phyloP scores from a whole-genome alignment of 2,113 vertebrate species.

The Vidua macroura region DNA sequence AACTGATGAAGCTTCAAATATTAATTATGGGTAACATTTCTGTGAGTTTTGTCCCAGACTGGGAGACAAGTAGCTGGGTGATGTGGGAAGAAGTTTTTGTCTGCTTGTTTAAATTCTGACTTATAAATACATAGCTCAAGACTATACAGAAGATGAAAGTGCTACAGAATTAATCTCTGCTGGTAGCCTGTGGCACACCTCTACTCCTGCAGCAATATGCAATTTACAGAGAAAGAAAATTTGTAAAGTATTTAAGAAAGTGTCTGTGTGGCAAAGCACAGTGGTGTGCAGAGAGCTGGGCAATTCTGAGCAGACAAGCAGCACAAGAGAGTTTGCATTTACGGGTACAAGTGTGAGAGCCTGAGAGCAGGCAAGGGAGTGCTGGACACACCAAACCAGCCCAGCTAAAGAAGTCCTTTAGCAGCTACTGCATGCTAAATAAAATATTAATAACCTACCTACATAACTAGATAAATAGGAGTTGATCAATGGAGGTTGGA shows the following conservation, averaged over 20 bases:
- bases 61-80: not conserved
- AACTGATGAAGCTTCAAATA: not conserved
- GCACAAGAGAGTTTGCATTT: no score
- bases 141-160: not conserved
- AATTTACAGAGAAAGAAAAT: not conserved
- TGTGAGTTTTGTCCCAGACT: not conserved
- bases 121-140: not conserved
- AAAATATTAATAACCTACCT: not conserved
- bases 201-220: not conserved
- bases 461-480: not conserved
- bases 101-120: not conserved
- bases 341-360: not conserved
- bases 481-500: not conserved
- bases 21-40: not conserved
- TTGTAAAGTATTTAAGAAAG: not conserved
- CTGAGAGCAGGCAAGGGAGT: not conserved
- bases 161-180: not conserved
- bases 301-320: not conserved
- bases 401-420: not conserved
- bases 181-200: not conserved
- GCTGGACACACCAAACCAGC: not conserved
- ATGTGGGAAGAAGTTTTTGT: accelerated
- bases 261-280: not conserved
- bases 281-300: not conserved
- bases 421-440: not conserved